phyloP scores from a whole-genome alignment of 2,888 invertebrate species.

The Caenorhabditis plicata region DNA sequence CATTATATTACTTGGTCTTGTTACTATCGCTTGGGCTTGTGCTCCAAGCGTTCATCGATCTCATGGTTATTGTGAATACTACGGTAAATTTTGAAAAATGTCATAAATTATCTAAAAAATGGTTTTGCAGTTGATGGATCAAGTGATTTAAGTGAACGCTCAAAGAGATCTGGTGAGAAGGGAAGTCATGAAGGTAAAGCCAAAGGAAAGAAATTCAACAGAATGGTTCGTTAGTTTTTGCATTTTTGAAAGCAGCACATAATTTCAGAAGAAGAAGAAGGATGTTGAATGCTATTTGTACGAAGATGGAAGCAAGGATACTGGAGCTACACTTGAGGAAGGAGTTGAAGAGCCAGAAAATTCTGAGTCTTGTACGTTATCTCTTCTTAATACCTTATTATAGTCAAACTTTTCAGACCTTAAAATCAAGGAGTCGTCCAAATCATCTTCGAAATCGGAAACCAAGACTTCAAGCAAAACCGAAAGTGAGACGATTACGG shows the following conservation, averaged over 20 bases:
- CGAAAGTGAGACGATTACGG: too few relatives aligned
- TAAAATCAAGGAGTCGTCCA: too few relatives aligned
- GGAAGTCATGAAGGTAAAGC: too few relatives aligned
- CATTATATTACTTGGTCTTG: neutral
- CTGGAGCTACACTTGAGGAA: neutral
- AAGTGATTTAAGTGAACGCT: neutral
- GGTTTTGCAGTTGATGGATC: conserved; percentile 4
- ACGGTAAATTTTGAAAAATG: neutral
- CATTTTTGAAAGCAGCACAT: neutral
- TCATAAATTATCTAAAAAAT: neutral
- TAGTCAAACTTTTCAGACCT: too few relatives aligned
- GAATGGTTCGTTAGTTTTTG: too few relatives aligned
- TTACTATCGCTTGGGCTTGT: conserved; percentile 1
- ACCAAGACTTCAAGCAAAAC: too few relatives aligned
- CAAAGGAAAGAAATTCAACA: too few relatives aligned
- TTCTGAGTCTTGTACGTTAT: too few relatives aligned
- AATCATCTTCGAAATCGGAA: too few relatives aligned
- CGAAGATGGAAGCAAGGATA: conserved; percentile 3
- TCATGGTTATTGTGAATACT: conserved; percentile 1
- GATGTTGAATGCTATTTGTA: conserved; percentile 2
- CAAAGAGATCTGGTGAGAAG: too few relatives aligned
- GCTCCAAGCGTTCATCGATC: neutral
- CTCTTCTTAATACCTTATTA: too few relatives aligned
- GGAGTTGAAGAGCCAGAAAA: too few relatives aligned
- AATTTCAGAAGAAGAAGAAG: conserved; percentile 6